Percentiles rank a stretch among this genome's conserved stretches.
These are phyloP conservation scores for Cossypha dichroa DNA, from an alignment of 2,797 vertebrate genomes.

Conservation along the genomic window DNA sequence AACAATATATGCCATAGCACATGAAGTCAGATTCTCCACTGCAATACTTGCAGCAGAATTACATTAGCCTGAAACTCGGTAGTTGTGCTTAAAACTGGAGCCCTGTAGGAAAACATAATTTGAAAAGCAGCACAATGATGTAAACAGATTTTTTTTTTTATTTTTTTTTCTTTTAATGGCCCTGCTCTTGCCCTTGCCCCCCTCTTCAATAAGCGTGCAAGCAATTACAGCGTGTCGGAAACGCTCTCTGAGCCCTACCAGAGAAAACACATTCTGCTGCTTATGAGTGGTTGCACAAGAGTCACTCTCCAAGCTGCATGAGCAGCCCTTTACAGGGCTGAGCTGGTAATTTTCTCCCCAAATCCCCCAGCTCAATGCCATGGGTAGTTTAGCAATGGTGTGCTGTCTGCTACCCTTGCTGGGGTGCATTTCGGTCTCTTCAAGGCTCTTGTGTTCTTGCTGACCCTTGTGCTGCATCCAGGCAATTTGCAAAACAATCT, in stretches of 20 bases:
- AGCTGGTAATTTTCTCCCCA: background rate
- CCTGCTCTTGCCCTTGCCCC: background rate
- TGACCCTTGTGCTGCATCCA: background rate
- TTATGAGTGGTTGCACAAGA: background rate
- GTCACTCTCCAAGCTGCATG: rapidly evolving
- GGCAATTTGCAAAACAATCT: background rate
- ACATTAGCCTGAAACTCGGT: background rate
- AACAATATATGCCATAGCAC: background rate
- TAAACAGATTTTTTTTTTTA: background rate
- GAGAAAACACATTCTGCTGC: background rate
- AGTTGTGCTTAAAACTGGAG: background rate
- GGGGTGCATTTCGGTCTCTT: background rate
- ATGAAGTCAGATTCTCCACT: slow-evolving; percentile 39
- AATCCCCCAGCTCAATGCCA: background rate
- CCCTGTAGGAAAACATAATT: rapidly evolving
- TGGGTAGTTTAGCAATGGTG: background rate
- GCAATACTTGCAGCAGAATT: background rate
- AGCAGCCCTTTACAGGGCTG: background rate
- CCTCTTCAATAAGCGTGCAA: background rate
- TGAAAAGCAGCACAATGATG: background rate
- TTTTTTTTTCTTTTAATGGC: background rate
- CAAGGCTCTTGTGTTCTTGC: background rate
- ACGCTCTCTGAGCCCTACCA: background rate
- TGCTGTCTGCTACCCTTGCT: background rate
- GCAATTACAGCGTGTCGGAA: background rate